Evolutionary conservation across 1,140 invertebrate species (phyloP).

Genomic region (Anadara kagoshimensis): DNA sequence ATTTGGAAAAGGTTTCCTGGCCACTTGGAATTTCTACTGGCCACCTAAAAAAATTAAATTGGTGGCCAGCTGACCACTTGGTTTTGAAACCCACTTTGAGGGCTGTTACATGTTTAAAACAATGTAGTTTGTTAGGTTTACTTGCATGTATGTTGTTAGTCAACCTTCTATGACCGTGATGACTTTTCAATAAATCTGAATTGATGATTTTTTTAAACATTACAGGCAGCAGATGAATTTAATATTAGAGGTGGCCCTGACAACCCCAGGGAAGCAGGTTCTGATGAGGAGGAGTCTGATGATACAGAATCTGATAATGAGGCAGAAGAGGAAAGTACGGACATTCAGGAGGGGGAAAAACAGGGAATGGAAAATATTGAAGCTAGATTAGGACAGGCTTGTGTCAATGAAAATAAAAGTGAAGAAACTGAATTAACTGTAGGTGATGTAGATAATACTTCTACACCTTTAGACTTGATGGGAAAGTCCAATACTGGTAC

Average conservation of each 20-base stretch:
- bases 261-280: constrained; percentile 43
- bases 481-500: no score
- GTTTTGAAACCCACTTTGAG: no score
- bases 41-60: no score
- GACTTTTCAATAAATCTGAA: no score
- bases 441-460: neutral
- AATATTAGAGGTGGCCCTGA: constrained; percentile 72
- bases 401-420: constrained; percentile 5
- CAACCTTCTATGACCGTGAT: no score
- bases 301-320: constrained; percentile 62
- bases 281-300: constrained; percentile 52
- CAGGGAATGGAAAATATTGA: neutral
- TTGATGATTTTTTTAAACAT: no score
- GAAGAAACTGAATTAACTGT: neutral
- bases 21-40: no score
- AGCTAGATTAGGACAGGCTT: constrained; percentile 2
- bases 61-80: no score
- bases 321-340: constrained; percentile 51
- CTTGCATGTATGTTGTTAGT: neutral
- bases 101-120: neutral
- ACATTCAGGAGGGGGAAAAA: neutral
- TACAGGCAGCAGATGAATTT: constrained; percentile 74
- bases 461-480: neutral
- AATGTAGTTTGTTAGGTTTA: neutral
- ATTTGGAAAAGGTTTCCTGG: no score